Evolutionary conservation across 2,888 invertebrate species (phyloP).

Genomic region (Dioctria linearis): DNA sequence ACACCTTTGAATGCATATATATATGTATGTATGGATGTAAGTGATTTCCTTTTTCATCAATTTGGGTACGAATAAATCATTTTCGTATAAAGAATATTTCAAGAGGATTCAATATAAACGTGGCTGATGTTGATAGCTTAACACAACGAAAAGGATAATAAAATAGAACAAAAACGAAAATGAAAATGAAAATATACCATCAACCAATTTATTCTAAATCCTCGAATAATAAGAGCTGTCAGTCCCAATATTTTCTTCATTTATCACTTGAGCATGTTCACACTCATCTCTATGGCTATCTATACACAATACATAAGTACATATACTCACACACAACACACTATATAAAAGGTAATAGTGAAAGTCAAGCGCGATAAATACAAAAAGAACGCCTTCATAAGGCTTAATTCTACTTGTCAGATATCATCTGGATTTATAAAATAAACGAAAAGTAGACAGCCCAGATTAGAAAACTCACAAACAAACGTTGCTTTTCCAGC

Average conservation of each 20-base stretch:
- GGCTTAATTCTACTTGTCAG: conserved; percentile 26
- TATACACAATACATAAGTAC: conserved; percentile 46
- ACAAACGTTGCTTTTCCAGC: not conserved
- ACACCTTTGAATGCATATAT: no score
- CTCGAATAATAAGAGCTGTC: conserved; percentile 61
- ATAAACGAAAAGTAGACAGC: conserved; percentile 12
- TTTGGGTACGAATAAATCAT: conserved; percentile 9
- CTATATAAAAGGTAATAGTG: not conserved
- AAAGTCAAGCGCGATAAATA: conserved; percentile 13
- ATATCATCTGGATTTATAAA: not conserved
- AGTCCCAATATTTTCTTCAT: conserved; percentile 61
- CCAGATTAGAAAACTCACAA: conserved; percentile 8
- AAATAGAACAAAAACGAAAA: conserved; percentile 39
- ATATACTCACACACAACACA: conserved; percentile 31
- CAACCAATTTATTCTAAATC: conserved; percentile 60
- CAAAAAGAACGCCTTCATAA: not conserved
- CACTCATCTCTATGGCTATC: conserved; percentile 28
- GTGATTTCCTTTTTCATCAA: not conserved
- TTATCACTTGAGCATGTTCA: conserved; percentile 58
- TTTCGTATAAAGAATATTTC: not conserved
- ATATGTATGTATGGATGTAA: not conserved
- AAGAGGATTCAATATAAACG: not conserved
- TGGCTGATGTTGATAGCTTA: not conserved
- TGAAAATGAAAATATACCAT: conserved; percentile 13
- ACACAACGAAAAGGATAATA: not conserved